phyloP scores from a whole-genome alignment of 2,113 vertebrate genomes.

The Phocoena sinus region DNA sequence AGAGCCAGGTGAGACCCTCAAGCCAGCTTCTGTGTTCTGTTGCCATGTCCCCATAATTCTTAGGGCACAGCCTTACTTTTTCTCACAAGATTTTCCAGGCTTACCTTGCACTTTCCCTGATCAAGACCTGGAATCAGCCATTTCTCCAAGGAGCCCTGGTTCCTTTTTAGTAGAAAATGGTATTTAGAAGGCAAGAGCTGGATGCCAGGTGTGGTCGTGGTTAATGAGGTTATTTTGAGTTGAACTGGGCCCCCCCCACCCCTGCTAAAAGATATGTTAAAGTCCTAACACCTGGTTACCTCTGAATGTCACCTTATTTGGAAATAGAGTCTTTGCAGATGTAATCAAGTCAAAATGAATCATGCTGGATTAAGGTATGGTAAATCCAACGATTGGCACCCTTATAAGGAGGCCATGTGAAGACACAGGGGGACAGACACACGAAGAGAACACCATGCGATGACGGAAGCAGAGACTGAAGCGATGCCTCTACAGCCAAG shows the following conservation, averaged over 20 bases:
- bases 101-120: not conserved
- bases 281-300: not conserved
- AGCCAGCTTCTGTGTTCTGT: not conserved
- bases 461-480: not conserved
- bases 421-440: not conserved
- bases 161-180: not conserved
- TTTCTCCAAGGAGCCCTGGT: not conserved
- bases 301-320: not conserved
- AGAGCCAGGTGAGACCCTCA: not conserved
- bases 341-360: not conserved
- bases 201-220: not conserved
- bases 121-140: not conserved
- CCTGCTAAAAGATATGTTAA: not conserved
- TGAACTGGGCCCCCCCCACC: not conserved
- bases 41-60: not conserved
- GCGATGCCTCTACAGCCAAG: not conserved
- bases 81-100: not conserved
- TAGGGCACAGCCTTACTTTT: not conserved
- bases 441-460: not conserved
- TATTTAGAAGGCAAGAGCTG: not conserved
- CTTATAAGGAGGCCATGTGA: not conserved
- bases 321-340: not conserved
- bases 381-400: not conserved
- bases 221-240: not conserved
- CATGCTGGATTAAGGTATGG: not conserved